Base-by-base conservation (phyloP, 2,113 vertebrate species). In the Caranx melampygus region DNA sequence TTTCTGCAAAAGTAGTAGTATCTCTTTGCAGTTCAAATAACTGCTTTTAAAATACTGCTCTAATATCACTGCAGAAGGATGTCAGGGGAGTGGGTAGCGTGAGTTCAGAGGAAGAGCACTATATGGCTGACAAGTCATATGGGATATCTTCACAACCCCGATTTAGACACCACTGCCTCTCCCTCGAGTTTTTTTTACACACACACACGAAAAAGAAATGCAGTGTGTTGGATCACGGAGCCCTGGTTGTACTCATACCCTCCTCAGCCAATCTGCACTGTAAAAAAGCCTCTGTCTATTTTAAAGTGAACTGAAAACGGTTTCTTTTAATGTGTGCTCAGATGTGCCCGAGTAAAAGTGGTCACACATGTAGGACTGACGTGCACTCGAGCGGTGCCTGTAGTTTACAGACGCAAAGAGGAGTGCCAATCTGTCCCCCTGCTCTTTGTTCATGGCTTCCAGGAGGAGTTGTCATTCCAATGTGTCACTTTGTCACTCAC, bases 401-500 rank as follows among this genome's bases (percentile, higher is more conserved):
- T 67, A 67, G 73, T 76, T 42, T 73, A 42, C 73, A 60, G 51
- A 52, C 72, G 61, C n/a, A 15, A 66, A 84, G 60, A 72, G 26
- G 45, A 69, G 45, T 45, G 78, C 69, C 59, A 63, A 52, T 73
- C 78, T 87, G 61, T 86, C 81, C 64, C 51, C 55, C 85, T 42
- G 72, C 75, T 89, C 80, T 74, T 64, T 63, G 63, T 85, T 84
- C 80, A 78, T 76, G 13, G 88, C 92, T 90, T 85, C 77, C 81
- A 90, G 92, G 83, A 89, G 52, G 76, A 85, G 65, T 85, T 89
- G 92, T 94, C 92, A 92, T 81, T 92, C 81, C 9, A 75, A 81
- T 83, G 73, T 86, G 79, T 86, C 78, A 76, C 88, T 82, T 74
- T 90, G 90, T 94, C 91, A 90, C 66, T 92, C 87, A 79, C 73